A percentile compares a stretch with the other conserved stretches of the same genome.
Conservation (phyloP, 23 tunicate genomes). For the Ascidia mentula region DNA sequence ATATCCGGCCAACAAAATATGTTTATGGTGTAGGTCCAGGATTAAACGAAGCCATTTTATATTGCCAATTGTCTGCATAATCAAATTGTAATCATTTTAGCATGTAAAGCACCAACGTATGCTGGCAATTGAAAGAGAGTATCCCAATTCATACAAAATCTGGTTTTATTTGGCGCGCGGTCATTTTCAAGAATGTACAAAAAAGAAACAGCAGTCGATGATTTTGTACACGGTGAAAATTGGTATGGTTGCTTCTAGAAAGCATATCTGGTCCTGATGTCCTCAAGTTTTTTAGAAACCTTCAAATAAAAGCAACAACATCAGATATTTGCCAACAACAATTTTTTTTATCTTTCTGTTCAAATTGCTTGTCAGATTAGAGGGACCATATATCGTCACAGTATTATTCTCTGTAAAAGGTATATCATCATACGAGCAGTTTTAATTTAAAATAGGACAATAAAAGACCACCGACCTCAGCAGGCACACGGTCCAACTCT, state of each 20-base stretch:
- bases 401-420: neutral
- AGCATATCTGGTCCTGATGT: conserved; percentile 95
- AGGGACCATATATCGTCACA: neutral
- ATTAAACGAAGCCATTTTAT: too few relatives aligned
- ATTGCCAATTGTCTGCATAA: too few relatives aligned
- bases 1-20: too few relatives aligned
- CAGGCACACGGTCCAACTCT: conserved; percentile 87
- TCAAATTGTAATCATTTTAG: too few relatives aligned
- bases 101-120: too few relatives aligned
- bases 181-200: neutral
- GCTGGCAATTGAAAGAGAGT: too few relatives aligned
- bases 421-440: neutral
- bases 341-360: neutral
- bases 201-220: neutral
- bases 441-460: conserved; percentile 3
- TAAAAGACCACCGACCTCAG: conserved; percentile 44
- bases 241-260: conserved; percentile 27
- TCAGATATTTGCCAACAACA: neutral
- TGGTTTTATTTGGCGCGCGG: neutral
- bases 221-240: neutral
- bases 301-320: neutral
- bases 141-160: neutral
- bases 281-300: conserved; percentile 95
- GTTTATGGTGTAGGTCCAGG: too few relatives aligned
- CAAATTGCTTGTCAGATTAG: neutral